phyloP scores from a whole-genome alignment of 2,888 invertebrate species.

The Andrena bucephala region DNA sequence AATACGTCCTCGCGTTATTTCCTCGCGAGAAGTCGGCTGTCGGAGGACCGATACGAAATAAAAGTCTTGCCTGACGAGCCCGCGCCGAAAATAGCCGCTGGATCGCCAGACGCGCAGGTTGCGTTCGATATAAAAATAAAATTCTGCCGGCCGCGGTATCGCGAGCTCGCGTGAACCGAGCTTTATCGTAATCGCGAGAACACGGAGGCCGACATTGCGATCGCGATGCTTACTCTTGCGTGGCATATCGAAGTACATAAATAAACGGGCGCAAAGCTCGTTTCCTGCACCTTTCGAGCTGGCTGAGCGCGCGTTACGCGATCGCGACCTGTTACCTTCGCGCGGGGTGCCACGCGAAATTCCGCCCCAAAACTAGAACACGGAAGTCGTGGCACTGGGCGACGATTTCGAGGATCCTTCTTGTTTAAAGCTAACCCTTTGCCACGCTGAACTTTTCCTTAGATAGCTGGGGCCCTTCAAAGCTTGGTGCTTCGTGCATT shows the following conservation, averaged over 20 bases:
- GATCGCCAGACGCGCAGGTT: neutral
- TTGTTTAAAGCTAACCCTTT: no score
- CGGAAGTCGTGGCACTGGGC: neutral
- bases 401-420: neutral
- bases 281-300: constrained; percentile 71
- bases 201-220: constrained; percentile 68
- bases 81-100: constrained; percentile 38
- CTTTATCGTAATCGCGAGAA: constrained; percentile 47
- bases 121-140: constrained; percentile 31
- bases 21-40: constrained; percentile 25
- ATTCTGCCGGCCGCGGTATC: neutral
- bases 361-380: no score
- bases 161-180: constrained; percentile 44
- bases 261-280: constrained; percentile 71
- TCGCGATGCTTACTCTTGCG: constrained; percentile 76
- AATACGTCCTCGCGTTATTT: constrained; percentile 56
- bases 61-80: neutral
- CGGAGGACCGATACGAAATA: constrained; percentile 24
- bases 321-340: constrained; percentile 26
- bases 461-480: no score
- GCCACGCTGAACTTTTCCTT: no score
- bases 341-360: neutral
- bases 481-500: no score
- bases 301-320: constrained; percentile 38
- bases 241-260: constrained; percentile 72